phyloP scores from a whole-genome alignment of 2,797 vertebrate genomes.

The Paramormyrops hopkinsi region DNA sequence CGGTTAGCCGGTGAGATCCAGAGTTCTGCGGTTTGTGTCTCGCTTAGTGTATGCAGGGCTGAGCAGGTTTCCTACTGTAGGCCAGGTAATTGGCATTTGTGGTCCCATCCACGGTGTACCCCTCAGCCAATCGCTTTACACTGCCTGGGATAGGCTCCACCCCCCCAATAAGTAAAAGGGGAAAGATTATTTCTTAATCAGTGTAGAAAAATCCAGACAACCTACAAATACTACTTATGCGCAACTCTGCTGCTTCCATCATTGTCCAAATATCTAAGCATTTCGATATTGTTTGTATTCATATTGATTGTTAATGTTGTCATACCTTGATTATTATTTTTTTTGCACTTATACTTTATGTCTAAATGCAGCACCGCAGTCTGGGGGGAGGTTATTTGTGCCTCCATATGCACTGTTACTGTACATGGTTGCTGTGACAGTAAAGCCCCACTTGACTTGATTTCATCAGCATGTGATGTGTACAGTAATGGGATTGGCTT shows the following conservation, averaged over 20 bases:
- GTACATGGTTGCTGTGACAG: not conserved
- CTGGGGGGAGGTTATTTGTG: not conserved
- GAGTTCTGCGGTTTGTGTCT: not conserved
- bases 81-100: not conserved
- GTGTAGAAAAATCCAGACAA: not conserved
- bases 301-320: not conserved
- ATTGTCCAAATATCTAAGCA: not conserved
- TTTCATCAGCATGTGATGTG: constrained; percentile 48
- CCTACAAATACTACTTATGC: constrained; percentile 32
- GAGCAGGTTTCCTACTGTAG: not conserved
- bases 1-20: not conserved
- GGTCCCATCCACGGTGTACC: not conserved
- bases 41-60: not conserved
- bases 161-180: not conserved
- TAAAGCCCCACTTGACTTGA: not conserved
- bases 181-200: not conserved
- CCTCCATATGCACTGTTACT: not conserved
- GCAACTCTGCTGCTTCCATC: not conserved
- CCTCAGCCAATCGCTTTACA: no score
- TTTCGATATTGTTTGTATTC: not conserved
- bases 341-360: not conserved
- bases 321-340: not conserved
- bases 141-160: not conserved
- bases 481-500: constrained; percentile 16
- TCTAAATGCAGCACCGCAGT: not conserved